These are phyloP conservation scores for Thalassophryne amazonica DNA, from an alignment of 2,797 vertebrate species.

Conservation along the genomic window DNA sequence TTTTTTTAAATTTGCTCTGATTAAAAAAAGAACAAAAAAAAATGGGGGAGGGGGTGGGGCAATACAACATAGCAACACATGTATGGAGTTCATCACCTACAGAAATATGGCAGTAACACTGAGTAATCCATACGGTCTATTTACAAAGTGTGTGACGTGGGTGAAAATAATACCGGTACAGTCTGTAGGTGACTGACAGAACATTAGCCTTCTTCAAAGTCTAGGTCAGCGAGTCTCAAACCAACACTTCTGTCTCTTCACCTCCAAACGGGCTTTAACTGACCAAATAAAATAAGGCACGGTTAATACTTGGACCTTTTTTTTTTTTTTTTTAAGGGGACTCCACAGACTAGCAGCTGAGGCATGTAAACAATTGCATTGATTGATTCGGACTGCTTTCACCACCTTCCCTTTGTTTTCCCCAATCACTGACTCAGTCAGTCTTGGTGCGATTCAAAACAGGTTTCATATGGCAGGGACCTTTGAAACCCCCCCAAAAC, in stretches of 20 bases:
- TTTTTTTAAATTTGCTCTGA: constrained; percentile 58
- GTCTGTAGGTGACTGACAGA: constrained; percentile 71
- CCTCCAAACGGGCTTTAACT: constrained; percentile 80
- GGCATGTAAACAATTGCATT: constrained; percentile 74
- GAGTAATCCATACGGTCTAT: constrained; percentile 89
- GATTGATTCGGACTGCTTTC: constrained; percentile 65
- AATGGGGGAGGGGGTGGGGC: constrained; percentile 78
- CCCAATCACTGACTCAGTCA: constrained; percentile 55
- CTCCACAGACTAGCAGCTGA: constrained; percentile 75
- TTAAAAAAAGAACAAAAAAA: constrained; percentile 35
- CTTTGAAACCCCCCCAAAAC: constrained; percentile 11
- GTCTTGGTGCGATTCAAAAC: constrained; percentile 60
- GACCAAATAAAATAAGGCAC: constrained; percentile 97
- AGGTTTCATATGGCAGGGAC: constrained; percentile 51
- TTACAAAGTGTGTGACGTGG: constrained; percentile 84
- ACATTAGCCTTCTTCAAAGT: constrained; percentile 77
- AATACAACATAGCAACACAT: constrained; percentile 84
- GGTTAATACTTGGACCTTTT: constrained; percentile 87
- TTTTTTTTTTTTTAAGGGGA: too few relatives aligned
- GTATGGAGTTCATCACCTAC: constrained; percentile 85
- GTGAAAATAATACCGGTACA: constrained; percentile 74
- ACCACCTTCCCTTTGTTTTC: constrained; percentile 70
- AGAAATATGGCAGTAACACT: constrained; percentile 98
- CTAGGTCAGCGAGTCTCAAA: constrained; percentile 75
- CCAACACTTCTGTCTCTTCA: constrained; percentile 46